Base-by-base conservation (phyloP, 2,113 vertebrate species). In the Laticauda laticaudata region DNA sequence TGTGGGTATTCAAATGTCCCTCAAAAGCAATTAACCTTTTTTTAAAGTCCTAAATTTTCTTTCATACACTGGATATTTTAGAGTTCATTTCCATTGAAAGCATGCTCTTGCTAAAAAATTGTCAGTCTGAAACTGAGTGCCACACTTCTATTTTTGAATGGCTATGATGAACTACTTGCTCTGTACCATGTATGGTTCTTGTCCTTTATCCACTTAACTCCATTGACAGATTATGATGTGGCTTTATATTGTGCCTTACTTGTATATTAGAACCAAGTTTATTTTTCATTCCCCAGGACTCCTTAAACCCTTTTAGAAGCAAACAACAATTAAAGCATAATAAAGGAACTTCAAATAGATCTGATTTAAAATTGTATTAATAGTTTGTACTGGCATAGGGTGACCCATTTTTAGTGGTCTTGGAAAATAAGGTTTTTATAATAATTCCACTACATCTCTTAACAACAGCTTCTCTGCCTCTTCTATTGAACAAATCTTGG, bases 201-300 rank as follows among this genome's bases (percentile, higher is more conserved):
- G 96, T 98, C 97, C 96, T 97, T 94, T 93, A 94, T 97, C 96
- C 96, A 64, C 94, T 96, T 97, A 97, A 97, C 96, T 94, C 97
- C 97, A 97, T 97, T 93, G 97, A 97, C 97, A 97, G 96, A 97
- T 97, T 97, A 97, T 97, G 97, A 98, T 97, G 98, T 98, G 98
- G 98, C 98, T 98, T 98, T 98, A 98, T 98, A 98, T 98, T 98
- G 98, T 98, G 98, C 98, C 98, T 98, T 98, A 98, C 97, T 98
- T 98, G 98, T 98, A 98, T 98, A 97, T 96, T 96, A 97, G 97
- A 97, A 97, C 95, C 95, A 96, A 91, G 94, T 97, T 92, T 96
- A 96, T 96, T 96, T 97, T 51, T 92, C 94, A 93, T 97, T 96
- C 96, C 97, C 97, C 96, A 94, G 94, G 96, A 96, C 91, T 96